Evolutionary conservation across 2,113 vertebrate genomes (phyloP).

Genomic region (Cryptomyrus ogoouensis): DNA sequence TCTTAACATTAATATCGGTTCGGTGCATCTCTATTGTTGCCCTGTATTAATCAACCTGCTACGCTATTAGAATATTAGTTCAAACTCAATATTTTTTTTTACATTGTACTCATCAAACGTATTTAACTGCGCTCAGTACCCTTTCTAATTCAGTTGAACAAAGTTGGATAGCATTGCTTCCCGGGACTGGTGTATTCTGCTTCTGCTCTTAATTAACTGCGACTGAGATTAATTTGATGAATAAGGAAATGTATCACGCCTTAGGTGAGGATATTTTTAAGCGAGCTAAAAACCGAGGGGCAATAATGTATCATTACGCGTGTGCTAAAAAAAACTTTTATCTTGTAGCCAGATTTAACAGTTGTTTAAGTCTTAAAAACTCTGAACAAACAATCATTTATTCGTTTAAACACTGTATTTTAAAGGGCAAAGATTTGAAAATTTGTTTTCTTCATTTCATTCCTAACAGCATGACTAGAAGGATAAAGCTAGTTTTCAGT

Average conservation of each 20-base stretch:
- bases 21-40: too few relatives aligned
- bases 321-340: not conserved
- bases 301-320: not conserved
- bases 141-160: not conserved
- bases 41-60: not conserved
- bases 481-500: not conserved
- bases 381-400: not conserved
- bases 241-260: not conserved
- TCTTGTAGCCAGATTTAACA: not conserved
- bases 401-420: not conserved
- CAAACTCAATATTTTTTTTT: not conserved
- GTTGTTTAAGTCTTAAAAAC: not conserved
- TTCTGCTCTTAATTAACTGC: not conserved
- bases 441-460: not conserved
- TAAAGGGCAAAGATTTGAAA: not conserved
- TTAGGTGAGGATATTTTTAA: not conserved
- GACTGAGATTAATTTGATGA: not conserved
- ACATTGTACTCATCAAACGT: not conserved
- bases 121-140: not conserved
- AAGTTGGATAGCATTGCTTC: not conserved
- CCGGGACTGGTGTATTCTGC: not conserved
- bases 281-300: not conserved
- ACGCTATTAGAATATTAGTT: not conserved
- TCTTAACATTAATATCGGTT: too few relatives aligned
- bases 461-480: not conserved